Base-by-base conservation (phyloP, 2,797 vertebrate species). In the Microctenopoma stevenorrisi region DNA sequence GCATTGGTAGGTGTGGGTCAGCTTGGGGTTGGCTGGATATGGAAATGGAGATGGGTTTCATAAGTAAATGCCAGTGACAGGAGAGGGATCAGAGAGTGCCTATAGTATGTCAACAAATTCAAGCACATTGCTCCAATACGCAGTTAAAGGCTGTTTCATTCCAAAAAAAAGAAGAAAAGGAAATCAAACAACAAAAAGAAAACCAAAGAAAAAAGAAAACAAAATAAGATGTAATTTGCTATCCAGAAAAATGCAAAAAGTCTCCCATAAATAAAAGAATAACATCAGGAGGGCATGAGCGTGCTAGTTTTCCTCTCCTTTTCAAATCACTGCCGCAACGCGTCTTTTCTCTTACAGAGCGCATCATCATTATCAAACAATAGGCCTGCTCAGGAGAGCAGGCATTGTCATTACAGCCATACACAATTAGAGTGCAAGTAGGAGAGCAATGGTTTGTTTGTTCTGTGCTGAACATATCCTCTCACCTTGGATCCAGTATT, bases 51-150 rank as follows among this genome's bases (percentile, higher is more conserved):
- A 80, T 89, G 90, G 80, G 84, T 84, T 91, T 94, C 90, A 94
- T 93, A 89, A 95, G 94, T 95, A 95, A 95, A 95, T 94, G 93
- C 91, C 91, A 92, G 87, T 93, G 94, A 95, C 94, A 88, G 84
- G 88, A 93, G 84, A 89, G 90, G 90, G 93, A 93, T 93, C 88
- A 89, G 89, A 92, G 73, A 88, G 88, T 90, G 87, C 88, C 84
- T 74, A 65, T 74, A 79, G 66, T 91, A 78, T 86, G 73, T 88
- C 76, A 67, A 84, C 85, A 87, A 89, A 77, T 79, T 91, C 90
- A 93, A 90, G 90, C 92, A 93, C 76, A 83, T 90, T 88, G 91
- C 86, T 90, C 81, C 81, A 87, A 90, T 92, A 90, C 60, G 76
- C 77, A 82, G 73, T 80, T 85, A 74, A 83, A 91, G 82, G 81